Percentiles rank a stretch among this genome's conserved stretches.
Conservation (phyloP, 2,888 invertebrate species). For the Punctoribates punctum region DNA sequence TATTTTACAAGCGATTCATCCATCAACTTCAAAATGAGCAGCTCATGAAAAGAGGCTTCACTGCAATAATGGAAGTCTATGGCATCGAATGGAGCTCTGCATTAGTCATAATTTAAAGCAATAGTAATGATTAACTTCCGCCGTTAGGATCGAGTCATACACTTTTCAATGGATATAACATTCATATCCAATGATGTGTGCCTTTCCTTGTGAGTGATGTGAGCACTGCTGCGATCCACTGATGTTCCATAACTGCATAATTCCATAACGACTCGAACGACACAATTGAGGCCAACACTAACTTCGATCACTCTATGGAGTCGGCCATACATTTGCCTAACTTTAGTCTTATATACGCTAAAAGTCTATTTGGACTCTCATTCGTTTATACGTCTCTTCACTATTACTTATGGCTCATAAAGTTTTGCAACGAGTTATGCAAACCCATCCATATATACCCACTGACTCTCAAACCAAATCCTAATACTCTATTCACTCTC, state of each 20-base stretch:
- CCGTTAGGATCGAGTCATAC: slow-evolving; percentile 16
- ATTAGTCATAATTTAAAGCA: slow-evolving; percentile 35
- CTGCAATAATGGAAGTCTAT: slow-evolving; percentile 25
- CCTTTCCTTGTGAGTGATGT: neutral
- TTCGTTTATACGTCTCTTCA: neutral
- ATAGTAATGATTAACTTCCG: slow-evolving; percentile 35
- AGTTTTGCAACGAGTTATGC: slow-evolving; percentile 35
- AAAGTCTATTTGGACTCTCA: neutral
- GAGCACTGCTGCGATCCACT: neutral
- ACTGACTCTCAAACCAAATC: neutral
- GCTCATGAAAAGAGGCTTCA: slow-evolving; percentile 18
- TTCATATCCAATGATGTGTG: slow-evolving; percentile 32
- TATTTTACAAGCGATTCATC: slow-evolving; percentile 25
- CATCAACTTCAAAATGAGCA: slow-evolving; percentile 20
- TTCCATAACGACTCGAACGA: neutral
- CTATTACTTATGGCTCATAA: slow-evolving; percentile 44
- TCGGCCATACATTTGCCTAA: neutral
- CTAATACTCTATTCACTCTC: neutral
- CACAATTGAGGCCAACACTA: slow-evolving; percentile 23
- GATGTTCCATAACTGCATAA: neutral
- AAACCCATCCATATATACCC: neutral
- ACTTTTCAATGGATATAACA: slow-evolving; percentile 32
- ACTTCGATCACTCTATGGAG: neutral
- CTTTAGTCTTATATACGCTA: neutral
- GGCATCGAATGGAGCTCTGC: neutral